A percentile compares a stretch with the other conserved stretches of the same genome.
These are phyloP conservation scores for Carcina quercana DNA, from an alignment of 2,888 invertebrate genomes.

Conservation along the genomic window DNA sequence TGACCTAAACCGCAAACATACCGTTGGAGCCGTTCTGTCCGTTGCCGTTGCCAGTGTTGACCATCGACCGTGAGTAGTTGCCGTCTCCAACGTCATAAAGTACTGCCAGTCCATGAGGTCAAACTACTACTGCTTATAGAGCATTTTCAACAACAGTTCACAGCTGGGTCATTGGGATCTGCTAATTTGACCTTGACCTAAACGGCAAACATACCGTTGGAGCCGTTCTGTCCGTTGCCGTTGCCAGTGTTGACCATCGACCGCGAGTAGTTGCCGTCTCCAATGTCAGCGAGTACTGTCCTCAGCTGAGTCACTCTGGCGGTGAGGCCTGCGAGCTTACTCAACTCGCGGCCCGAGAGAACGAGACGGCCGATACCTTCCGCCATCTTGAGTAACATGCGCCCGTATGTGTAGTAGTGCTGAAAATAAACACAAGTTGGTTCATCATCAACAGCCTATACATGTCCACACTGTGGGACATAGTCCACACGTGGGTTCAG, in stretches of 20 bases:
- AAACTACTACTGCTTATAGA: too few relatives aligned
- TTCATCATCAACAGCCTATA: too few relatives aligned
- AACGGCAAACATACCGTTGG: too few relatives aligned
- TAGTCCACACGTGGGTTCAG: too few relatives aligned
- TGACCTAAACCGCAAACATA: too few relatives aligned
- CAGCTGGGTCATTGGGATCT: too few relatives aligned
- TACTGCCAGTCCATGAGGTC: too few relatives aligned
- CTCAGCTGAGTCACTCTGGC: conserved; percentile 93
- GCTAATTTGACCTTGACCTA: too few relatives aligned
- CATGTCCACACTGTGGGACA: too few relatives aligned
- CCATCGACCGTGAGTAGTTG: conserved; percentile 77
- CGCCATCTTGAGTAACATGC: conserved; percentile 96
- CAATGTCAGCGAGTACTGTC: conserved; percentile 87
- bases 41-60: conserved; percentile 41
- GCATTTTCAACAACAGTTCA: too few relatives aligned
- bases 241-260: conserved; percentile 66
- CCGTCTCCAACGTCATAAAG: conserved; percentile 88
- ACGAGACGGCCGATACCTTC: conserved; percentile 97
- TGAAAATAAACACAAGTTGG: too few relatives aligned
- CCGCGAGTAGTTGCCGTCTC: conserved; percentile 81
- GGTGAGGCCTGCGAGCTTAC: conserved; percentile 95
- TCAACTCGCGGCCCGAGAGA: conserved; percentile 95
- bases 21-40: too few relatives aligned
- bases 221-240: conserved; percentile 27
- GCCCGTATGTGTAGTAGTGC: conserved; percentile 97